phyloP scores from a whole-genome alignment of 2,113 vertebrate species.

The Pterocles burchelli region DNA sequence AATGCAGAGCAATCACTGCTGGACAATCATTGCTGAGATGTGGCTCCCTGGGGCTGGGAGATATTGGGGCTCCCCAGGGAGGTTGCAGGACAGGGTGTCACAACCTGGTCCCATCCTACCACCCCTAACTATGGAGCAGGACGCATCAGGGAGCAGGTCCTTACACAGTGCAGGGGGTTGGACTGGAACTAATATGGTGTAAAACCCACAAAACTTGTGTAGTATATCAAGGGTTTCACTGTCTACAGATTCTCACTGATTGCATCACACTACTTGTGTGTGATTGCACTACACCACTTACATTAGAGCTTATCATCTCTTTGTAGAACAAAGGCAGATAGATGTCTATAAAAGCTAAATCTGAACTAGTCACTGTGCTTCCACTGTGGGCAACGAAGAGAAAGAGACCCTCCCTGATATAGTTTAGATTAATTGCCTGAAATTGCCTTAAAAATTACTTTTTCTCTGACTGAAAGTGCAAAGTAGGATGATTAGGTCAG shows the following conservation, averaged over 20 bases:
- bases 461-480: neutral
- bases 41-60: neutral
- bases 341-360: neutral
- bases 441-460: neutral
- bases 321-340: neutral
- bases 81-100: neutral
- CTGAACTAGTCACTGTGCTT: neutral
- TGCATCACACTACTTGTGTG: neutral
- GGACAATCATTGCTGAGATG: neutral
- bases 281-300: neutral
- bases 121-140: neutral
- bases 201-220: neutral
- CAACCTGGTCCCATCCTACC: neutral
- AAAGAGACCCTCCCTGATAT: neutral
- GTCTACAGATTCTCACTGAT: neutral
- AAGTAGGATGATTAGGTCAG: neutral
- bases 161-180: accelerated
- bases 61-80: accelerated
- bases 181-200: neutral
- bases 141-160: too few species aligned
- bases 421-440: neutral
- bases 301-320: neutral
- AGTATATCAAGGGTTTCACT: neutral
- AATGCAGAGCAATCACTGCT: neutral
- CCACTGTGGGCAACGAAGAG: neutral